Conservation (phyloP, 2,113 vertebrate genomes). For the Formicarius rufipectus region DNA sequence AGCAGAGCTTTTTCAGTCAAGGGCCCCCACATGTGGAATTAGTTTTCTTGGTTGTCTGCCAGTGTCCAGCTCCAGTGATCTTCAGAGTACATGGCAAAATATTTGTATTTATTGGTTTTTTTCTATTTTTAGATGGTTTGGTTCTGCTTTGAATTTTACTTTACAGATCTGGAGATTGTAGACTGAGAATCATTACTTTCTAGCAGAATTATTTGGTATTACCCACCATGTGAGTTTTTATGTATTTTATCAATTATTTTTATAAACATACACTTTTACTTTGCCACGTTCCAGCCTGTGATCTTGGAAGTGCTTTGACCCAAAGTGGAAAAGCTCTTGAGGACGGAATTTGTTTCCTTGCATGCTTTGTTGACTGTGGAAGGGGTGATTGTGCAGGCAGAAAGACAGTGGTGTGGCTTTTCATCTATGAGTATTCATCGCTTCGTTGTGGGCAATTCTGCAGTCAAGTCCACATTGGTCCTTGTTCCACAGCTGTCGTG, state of each 20-base stretch:
- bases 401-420: background rate
- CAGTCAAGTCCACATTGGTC: background rate
- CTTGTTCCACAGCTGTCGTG: rapidly evolving
- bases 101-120: slow-evolving; percentile 10
- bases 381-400: background rate
- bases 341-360: background rate
- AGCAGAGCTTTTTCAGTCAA: background rate
- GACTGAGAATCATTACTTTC: background rate
- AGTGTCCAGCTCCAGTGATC: background rate
- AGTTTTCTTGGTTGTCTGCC: slow-evolving; percentile 18
- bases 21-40: background rate
- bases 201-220: background rate
- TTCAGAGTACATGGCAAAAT: background rate
- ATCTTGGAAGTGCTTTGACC: background rate
- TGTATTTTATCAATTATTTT: background rate
- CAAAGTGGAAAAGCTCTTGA: background rate
- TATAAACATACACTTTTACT: background rate
- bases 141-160: background rate
- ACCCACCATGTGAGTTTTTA: background rate
- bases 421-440: background rate
- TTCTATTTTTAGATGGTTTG: background rate
- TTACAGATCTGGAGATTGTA: background rate
- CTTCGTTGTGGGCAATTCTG: background rate
- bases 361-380: background rate
- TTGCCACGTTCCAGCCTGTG: background rate